phyloP scores from a whole-genome alignment of 2,797 vertebrate species.

The Arctocebus calabarensis region DNA sequence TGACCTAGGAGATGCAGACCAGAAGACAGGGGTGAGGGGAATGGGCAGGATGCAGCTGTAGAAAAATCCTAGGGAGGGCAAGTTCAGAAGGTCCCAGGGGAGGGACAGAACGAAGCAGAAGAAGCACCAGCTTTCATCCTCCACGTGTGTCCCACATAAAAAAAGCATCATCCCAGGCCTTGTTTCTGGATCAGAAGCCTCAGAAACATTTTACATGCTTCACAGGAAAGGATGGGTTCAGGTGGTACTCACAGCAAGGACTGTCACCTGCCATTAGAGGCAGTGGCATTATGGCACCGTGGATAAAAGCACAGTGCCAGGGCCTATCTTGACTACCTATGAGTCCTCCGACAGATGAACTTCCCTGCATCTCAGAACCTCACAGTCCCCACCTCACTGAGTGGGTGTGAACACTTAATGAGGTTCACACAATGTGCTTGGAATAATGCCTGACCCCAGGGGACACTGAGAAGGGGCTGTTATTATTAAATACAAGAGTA shows the following conservation, averaged over 20 bases:
- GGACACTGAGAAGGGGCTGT: not conserved
- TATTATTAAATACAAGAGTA: rapidly evolving
- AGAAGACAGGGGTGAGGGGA: not conserved
- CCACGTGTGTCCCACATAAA: rapidly evolving
- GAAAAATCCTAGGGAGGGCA: too few relatives aligned
- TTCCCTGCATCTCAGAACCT: not conserved
- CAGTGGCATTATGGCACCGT: rapidly evolving
- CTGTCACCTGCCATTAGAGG: rapidly evolving
- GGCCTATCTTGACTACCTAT: not conserved
- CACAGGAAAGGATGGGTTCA: not conserved
- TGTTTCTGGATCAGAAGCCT: not conserved
- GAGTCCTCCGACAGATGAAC: rapidly evolving
- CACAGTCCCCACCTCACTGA: not conserved
- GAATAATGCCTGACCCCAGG: rapidly evolving
- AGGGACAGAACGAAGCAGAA: not conserved
- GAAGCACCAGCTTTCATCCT: rapidly evolving
- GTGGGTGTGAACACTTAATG: not conserved
- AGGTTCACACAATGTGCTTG: rapidly evolving
- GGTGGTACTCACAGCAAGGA: rapidly evolving
- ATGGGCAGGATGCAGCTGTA: rapidly evolving
- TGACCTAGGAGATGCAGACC: not conserved
- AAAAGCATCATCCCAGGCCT: not conserved
- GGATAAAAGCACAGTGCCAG: rapidly evolving
- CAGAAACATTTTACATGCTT: too few relatives aligned
- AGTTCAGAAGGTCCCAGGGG: not conserved